phyloP scores from a whole-genome alignment of 2,797 vertebrate genomes.

The Sebastes taczanowskii region DNA sequence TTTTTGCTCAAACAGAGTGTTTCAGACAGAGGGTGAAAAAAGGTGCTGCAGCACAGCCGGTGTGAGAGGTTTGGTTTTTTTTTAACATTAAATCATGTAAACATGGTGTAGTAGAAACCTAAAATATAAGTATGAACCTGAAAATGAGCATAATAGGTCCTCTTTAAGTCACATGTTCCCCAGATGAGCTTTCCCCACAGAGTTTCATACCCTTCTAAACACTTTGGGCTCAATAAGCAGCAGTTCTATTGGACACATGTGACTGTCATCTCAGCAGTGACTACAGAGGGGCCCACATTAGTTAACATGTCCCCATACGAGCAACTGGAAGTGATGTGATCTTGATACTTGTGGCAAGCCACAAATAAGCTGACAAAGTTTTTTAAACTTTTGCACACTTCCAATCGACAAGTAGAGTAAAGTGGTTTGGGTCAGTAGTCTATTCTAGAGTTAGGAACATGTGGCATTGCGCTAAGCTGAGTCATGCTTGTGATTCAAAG shows the following conservation, averaged over 20 bases:
- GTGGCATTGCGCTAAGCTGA: constrained; percentile 65
- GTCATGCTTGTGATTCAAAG: constrained; percentile 69
- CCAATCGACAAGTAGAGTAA: constrained; percentile 63
- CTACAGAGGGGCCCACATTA: constrained; percentile 43
- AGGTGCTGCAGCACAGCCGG: too few species aligned
- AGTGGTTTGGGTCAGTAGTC: constrained; percentile 61
- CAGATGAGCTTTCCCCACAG: constrained; percentile 15
- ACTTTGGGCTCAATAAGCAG: constrained; percentile 34
- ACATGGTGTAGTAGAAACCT: too few species aligned
- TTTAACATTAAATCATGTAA: too few species aligned
- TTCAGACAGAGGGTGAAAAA: too few species aligned
- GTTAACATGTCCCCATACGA: constrained; percentile 57
- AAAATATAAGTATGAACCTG: too few species aligned
- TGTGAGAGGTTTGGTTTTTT: too few species aligned
- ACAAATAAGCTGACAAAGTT: constrained; percentile 76
- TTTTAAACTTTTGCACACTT: constrained; percentile 72
- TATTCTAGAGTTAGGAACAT: constrained; percentile 65
- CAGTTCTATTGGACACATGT: constrained; percentile 44
- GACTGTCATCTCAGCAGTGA: constrained; percentile 57
- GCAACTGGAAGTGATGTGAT: constrained; percentile 68
- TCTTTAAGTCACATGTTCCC: constrained; percentile 16
- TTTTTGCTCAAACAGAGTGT: too few species aligned
- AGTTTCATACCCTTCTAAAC: neutral
- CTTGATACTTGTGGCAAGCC: constrained; percentile 74
- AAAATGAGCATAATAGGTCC: too few species aligned